These are phyloP conservation scores for Sipha maydis DNA, from an alignment of 2,888 invertebrate species.

Conservation along the genomic window DNA sequence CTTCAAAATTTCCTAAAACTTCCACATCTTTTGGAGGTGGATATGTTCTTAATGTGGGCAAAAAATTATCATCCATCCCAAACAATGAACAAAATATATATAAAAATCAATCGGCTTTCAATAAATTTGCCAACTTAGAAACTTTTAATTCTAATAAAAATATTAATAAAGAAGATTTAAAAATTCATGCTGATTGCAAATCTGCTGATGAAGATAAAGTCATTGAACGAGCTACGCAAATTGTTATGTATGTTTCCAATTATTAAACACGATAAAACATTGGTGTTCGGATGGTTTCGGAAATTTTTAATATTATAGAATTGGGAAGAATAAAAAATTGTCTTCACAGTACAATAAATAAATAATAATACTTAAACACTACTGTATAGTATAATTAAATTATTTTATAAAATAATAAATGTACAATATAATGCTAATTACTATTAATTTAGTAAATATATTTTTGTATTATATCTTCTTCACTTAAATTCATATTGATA, in stretches of 20 bases:
- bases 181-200: conserved; percentile 67
- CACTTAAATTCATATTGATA: not conserved
- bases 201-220: conserved; percentile 81
- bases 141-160: conserved; percentile 51
- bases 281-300: conserved; percentile 42
- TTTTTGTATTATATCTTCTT: conserved; percentile 4
- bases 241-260: conserved; percentile 80
- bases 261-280: conserved; percentile 19
- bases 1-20: conserved; percentile 44
- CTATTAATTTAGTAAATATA: conserved; percentile 22
- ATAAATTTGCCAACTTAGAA: conserved; percentile 54
- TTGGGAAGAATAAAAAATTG: conserved; percentile 8
- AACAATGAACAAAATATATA: conserved; percentile 56
- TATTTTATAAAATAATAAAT: conserved; percentile 17
- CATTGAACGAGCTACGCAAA: conserved; percentile 86
- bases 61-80: conserved; percentile 51
- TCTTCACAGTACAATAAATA: conserved; percentile 36
- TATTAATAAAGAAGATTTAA: conserved; percentile 64
- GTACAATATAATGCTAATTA: not conserved
- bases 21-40: conserved; percentile 57
- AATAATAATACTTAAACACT: conserved; percentile 11
- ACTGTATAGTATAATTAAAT: not conserved
- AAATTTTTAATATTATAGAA: conserved; percentile 12
- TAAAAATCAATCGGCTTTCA: conserved; percentile 57
- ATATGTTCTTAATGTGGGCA: conserved; percentile 57